Evolutionary conservation across 2,888 invertebrate genomes (phyloP).

Genomic region (Aleiodes leptofemur): DNA sequence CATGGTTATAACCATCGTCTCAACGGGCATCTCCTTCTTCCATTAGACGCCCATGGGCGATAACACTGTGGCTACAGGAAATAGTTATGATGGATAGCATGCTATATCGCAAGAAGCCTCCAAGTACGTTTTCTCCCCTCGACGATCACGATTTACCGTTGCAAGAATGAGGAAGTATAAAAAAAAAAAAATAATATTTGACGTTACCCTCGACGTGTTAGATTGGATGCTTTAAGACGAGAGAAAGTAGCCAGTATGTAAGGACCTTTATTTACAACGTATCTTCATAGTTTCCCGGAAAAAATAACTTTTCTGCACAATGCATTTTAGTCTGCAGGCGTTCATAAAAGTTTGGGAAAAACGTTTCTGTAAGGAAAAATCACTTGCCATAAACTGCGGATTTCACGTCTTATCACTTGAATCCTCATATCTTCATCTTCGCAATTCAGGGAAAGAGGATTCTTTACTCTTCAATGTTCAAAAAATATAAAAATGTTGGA

Average conservation of each 20-base stretch:
- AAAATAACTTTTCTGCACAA: slow-evolving; percentile 20
- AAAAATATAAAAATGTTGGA: background rate
- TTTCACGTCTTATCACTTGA: background rate
- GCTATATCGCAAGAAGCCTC: slow-evolving; percentile 44
- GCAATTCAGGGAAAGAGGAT: background rate
- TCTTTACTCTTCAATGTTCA: background rate
- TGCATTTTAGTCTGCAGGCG: background rate
- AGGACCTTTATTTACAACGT: slow-evolving; percentile 25
- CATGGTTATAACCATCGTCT: slow-evolving; percentile 12
- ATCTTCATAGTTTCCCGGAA: background rate
- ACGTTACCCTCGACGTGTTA: slow-evolving; percentile 2
- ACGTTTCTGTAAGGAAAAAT: background rate
- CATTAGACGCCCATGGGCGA: slow-evolving; percentile 29
- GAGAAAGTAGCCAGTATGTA: slow-evolving; percentile 13
- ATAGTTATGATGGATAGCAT: slow-evolving; percentile 42
- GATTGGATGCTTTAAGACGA: slow-evolving; percentile 7
- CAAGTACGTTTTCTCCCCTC: slow-evolving; percentile 34
- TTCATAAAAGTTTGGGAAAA: background rate
- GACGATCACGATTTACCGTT: slow-evolving; percentile 36
- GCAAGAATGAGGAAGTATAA: slow-evolving; percentile 11
- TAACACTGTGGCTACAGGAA: slow-evolving; percentile 31
- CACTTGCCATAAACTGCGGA: no score
- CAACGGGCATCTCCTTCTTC: slow-evolving; percentile 10
- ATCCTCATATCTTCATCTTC: background rate
- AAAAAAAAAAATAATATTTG: background rate